Base-by-base conservation (phyloP, 1,140 invertebrate genomes). In the fruit fly (Drosophila melanogaster) region DNA sequence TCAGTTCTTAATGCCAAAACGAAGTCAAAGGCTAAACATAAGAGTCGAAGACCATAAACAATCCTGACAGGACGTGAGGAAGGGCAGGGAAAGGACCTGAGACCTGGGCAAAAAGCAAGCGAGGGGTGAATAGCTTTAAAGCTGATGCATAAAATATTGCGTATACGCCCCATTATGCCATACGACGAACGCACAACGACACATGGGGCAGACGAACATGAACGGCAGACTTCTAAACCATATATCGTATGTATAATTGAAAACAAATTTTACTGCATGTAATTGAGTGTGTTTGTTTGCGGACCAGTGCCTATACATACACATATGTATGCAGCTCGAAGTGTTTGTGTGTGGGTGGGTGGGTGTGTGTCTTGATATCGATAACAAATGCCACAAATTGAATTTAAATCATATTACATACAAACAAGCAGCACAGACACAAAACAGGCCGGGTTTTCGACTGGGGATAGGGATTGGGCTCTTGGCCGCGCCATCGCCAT, bases 351-450 rank as follows among this genome's bases (percentile, higher is more conserved):
- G 49, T 54, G n/a, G 43, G 46, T 26, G 44, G 30, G 57, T 54
- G 59, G 51, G 43, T 53, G 60, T 53, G 60, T 83, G 83, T 83
- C 84, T 86, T 87, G 79, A 77, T 86, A 86, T 86, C 83, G 83
- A 86, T 86, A 86, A 86, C 83, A 83, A 86, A 86, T 72, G 84
- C 83, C 83, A 78, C 84, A 86, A 86, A 86, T 86, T 86, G 83
- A 86, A 86, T 86, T 86, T 86, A 86, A 86, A 86, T 86, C 83
- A 87, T 87, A 79, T 83, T 79, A 79, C 83, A 86, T 54, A 76
- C 58, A 61, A 43, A 77, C 55, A 76, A 70, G 64, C 43, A 40
- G 19, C 47, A 46, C 53, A 65, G 50, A 71, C 47, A 47, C 61
- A 61, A 49, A 49, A 57, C 41, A 69, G 41, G 59, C 40, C 54